A percentile compares a stretch with the other conserved stretches of the same genome.
These are phyloP conservation scores for Procapra przewalskii DNA, from an alignment of 2,113 vertebrate genomes.

Conservation along the genomic window DNA sequence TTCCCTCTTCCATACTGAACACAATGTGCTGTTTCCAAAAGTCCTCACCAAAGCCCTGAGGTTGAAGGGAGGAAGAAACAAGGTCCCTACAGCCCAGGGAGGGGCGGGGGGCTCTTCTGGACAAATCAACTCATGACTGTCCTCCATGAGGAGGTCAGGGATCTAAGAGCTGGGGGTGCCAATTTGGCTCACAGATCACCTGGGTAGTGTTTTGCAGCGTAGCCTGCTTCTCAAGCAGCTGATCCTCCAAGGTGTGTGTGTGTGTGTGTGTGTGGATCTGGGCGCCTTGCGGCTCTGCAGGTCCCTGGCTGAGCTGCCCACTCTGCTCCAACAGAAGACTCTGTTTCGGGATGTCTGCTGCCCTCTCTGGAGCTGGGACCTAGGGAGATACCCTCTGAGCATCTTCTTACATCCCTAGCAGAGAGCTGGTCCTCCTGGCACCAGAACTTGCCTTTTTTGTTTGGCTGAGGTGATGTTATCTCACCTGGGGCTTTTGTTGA, in stretches of 20 bases:
- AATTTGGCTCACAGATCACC: too few relatives aligned
- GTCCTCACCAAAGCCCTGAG: background rate
- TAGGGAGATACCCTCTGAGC: background rate
- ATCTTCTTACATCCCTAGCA: background rate
- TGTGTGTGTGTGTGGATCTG: too few relatives aligned
- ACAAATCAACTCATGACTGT: rapidly evolving
- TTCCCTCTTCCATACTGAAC: background rate
- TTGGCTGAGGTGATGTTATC: background rate
- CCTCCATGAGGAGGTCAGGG: rapidly evolving
- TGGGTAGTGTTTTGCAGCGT: background rate
- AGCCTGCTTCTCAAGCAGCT: background rate
- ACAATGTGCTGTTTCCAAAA: background rate
- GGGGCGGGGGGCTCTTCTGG: background rate
- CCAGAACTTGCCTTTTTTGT: background rate
- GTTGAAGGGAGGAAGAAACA: background rate
- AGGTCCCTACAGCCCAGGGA: background rate
- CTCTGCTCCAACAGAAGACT: background rate
- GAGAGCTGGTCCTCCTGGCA: background rate
- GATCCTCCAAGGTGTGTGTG: background rate
- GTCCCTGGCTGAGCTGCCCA: background rate
- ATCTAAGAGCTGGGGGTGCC: too few relatives aligned
- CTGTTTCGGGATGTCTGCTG: background rate
- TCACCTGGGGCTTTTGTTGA: background rate
- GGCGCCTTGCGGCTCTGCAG: background rate
- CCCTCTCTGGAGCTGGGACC: background rate